phyloP scores from a whole-genome alignment of 2,113 vertebrate species.

The Tragelaphus imberbis region DNA sequence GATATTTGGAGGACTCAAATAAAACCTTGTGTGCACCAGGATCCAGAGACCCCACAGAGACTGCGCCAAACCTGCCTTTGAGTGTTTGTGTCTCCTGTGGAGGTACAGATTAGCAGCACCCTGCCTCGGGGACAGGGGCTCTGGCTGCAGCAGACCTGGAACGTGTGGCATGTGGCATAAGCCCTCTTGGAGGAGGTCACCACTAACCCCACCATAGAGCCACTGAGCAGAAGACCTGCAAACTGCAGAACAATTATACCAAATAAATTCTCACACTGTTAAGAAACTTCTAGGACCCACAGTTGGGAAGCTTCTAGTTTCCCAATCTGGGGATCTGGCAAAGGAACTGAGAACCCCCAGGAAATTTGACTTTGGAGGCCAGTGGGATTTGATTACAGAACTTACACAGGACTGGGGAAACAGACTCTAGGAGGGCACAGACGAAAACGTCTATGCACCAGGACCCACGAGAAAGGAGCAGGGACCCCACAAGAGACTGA shows the following conservation, averaged over 20 bases:
- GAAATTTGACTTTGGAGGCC: background rate
- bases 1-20: background rate
- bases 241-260: background rate
- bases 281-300: background rate
- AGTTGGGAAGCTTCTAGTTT: background rate
- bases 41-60: background rate
- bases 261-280: background rate
- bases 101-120: background rate
- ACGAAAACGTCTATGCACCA: background rate
- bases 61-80: background rate
- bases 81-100: background rate
- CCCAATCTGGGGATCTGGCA: too few relatives aligned
- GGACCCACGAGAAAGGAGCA: background rate
- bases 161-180: background rate
- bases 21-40: background rate
- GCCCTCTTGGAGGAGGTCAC: background rate
- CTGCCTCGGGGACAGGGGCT: accelerated
- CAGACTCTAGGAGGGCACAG: background rate
- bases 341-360: background rate
- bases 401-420: background rate
- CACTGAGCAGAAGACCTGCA: background rate
- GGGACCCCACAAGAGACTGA: background rate
- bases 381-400: background rate
- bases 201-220: too few relatives aligned
- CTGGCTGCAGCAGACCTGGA: background rate